These are phyloP conservation scores for Ceramica pisi DNA, from an alignment of 2,888 invertebrate species.

Conservation along the genomic window DNA sequence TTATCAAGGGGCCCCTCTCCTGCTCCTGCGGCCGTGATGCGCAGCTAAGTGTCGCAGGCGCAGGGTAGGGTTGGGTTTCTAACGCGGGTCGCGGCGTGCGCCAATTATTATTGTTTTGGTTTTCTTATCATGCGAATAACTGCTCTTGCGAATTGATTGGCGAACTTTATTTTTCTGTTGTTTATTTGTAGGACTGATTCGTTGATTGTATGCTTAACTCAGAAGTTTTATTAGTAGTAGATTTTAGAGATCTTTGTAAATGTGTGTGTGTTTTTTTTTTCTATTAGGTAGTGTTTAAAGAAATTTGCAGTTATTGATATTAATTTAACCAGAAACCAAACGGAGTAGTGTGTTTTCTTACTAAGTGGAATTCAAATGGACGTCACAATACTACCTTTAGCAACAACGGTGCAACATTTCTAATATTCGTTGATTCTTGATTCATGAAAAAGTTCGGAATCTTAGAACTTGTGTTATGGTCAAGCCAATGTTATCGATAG, in stretches of 20 bases:
- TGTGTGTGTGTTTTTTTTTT: background rate
- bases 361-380: background rate
- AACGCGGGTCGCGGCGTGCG: slow-evolving; percentile 36
- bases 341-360: background rate
- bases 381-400: background rate
- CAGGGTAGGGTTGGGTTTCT: slow-evolving; percentile 62
- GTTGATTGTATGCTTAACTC: background rate
- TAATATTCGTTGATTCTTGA: background rate
- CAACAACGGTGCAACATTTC: background rate
- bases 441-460: background rate
- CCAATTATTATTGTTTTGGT: slow-evolving; percentile 52
- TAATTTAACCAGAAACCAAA: background rate
- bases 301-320: background rate
- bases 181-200: too few species aligned
- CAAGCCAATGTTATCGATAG: background rate
- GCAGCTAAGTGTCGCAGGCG: slow-evolving; percentile 51
- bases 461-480: background rate
- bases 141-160: slow-evolving; percentile 40
- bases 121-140: slow-evolving; percentile 48
- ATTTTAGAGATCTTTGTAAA: background rate
- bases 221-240: background rate
- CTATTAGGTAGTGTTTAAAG: background rate
- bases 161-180: slow-evolving; percentile 15
- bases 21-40: slow-evolving; percentile 51
- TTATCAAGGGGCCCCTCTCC: slow-evolving; percentile 84